Evolutionary conservation across 2,113 vertebrate genomes (phyloP).

Genomic region (Charina bottae): DNA sequence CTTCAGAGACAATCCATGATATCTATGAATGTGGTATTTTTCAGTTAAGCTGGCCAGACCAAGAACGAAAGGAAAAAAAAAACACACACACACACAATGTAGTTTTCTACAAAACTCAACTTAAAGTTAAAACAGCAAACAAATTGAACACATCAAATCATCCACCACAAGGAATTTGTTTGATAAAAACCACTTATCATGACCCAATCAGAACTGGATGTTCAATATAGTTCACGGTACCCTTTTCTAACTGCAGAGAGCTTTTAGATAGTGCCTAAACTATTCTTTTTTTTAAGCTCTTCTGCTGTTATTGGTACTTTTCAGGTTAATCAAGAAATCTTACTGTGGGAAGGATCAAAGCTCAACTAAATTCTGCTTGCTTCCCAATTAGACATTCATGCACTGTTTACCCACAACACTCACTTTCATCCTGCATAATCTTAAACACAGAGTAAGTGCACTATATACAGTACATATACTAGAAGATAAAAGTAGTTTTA

Average conservation of each 20-base stretch:
- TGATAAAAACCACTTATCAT: neutral
- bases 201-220: neutral
- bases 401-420: neutral
- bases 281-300: neutral
- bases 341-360: neutral
- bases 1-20: neutral
- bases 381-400: neutral
- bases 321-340: neutral
- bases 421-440: neutral
- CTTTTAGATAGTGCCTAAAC: neutral
- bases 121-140: constrained; percentile 24
- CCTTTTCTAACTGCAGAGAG: neutral
- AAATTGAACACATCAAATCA: constrained; percentile 28
- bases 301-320: neutral
- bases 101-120: constrained; percentile 36
- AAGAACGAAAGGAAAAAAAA: neutral
- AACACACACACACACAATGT: neutral
- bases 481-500: neutral
- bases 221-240: neutral
- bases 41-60: constrained; percentile 11
- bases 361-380: neutral
- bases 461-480: no score
- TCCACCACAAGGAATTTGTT: neutral
- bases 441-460: neutral
- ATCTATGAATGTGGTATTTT: neutral